Evolutionary conservation across 2,888 invertebrate genomes (phyloP).

Genomic region (Spodoptera exigua): DNA sequence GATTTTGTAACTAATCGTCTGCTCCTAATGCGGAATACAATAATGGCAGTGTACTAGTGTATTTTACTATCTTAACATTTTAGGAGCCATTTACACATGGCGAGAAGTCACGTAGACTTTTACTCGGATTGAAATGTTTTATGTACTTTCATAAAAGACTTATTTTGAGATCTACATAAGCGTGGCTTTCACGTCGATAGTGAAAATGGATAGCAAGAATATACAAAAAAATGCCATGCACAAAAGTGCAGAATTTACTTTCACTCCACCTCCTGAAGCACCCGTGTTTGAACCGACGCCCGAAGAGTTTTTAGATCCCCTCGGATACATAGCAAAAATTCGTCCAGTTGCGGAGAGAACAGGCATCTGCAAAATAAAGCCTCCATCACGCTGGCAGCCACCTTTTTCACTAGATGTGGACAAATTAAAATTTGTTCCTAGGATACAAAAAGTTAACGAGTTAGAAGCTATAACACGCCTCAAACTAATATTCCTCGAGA

Average conservation of each 20-base stretch:
- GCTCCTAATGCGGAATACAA: constrained; percentile 31
- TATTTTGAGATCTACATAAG: constrained; percentile 44
- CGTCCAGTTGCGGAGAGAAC: constrained; percentile 92
- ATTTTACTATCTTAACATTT: constrained; percentile 55
- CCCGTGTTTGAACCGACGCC: constrained; percentile 92
- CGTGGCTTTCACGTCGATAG: constrained; percentile 19
- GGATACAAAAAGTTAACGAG: constrained; percentile 88
- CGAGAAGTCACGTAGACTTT: constrained; percentile 87
- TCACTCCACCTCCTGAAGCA: constrained; percentile 90
- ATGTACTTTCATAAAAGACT: constrained; percentile 42
- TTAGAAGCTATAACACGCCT: constrained; percentile 92
- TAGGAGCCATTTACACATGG: constrained; percentile 88
- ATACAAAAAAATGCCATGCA: constrained; percentile 88
- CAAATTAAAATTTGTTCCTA: constrained; percentile 87
- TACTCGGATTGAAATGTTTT: constrained; percentile 57
- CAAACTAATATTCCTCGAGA: constrained; percentile 92
- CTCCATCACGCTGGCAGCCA: constrained; percentile 93
- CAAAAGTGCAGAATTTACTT: constrained; percentile 86
- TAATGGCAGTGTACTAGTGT: constrained; percentile 51
- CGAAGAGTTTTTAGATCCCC: constrained; percentile 93
- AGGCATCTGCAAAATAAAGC: constrained; percentile 94
- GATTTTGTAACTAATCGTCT: constrained; percentile 17
- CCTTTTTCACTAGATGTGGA: constrained; percentile 94
- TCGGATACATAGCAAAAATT: constrained; percentile 93
- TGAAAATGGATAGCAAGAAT: constrained; percentile 83